A percentile compares a stretch with the other conserved stretches of the same genome.
These are phyloP conservation scores for Aporophyla lueneburgensis DNA, from an alignment of 2,888 invertebrate species.

Conservation along the genomic window DNA sequence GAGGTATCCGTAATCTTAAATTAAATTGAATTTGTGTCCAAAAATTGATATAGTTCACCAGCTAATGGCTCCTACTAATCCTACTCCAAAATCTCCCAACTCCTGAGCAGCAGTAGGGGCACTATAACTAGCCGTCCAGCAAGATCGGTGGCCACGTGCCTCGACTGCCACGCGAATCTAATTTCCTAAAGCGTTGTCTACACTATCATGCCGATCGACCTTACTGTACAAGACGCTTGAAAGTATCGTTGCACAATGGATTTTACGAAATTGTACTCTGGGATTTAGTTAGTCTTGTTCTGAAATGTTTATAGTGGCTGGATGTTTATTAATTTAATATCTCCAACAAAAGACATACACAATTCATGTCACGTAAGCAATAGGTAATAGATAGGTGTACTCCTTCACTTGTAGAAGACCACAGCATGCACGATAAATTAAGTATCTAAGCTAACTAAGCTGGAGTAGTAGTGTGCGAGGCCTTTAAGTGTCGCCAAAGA, in stretches of 20 bases:
- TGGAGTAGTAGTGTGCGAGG: too few species aligned
- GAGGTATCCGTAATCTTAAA: neutral
- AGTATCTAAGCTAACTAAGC: neutral
- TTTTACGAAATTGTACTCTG: conserved; percentile 52
- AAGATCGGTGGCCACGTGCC: conserved; percentile 79
- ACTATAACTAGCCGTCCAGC: conserved; percentile 73
- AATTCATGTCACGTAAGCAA: neutral
- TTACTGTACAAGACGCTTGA: conserved; percentile 48
- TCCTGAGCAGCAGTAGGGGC: conserved; percentile 15
- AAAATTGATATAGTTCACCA: neutral
- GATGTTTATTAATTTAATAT: neutral
- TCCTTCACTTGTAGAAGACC: neutral
- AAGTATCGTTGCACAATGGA: conserved; percentile 50
- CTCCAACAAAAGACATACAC: neutral
- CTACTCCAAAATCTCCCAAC: conserved; percentile 17
- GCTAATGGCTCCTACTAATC: neutral
- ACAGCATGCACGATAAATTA: neutral
- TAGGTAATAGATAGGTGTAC: too few species aligned
- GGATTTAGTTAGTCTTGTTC: conserved; percentile 44
- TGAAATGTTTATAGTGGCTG: neutral
- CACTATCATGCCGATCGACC: conserved; percentile 70
- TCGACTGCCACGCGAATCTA: conserved; percentile 83
- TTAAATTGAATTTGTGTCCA: neutral
- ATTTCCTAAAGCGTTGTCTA: conserved; percentile 86
- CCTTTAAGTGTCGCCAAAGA: too few species aligned